phyloP scores from a whole-genome alignment of 2,113 vertebrate genomes.

The Eleginops maclovinus region DNA sequence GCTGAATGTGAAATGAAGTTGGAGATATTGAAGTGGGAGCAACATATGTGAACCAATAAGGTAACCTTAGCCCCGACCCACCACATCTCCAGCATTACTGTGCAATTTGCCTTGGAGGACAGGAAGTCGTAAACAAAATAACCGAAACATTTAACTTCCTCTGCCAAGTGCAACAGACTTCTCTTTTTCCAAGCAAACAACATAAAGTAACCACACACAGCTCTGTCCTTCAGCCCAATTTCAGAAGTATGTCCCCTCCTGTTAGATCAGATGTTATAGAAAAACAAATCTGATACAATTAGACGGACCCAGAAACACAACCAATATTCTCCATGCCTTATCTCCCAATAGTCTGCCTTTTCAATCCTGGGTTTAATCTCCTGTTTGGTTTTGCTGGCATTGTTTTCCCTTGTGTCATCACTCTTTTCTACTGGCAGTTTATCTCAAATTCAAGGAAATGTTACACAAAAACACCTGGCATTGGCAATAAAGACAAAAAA shows the following conservation, averaged over 20 bases:
- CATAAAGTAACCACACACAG: slow-evolving; percentile 37
- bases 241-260: slow-evolving; percentile 11
- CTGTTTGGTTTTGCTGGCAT: slow-evolving; percentile 67
- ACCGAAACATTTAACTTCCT: slow-evolving; percentile 24
- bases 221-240: slow-evolving; percentile 29
- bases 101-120: slow-evolving; percentile 52
- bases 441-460: slow-evolving; percentile 64
- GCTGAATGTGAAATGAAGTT: slow-evolving; percentile 22
- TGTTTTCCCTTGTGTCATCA: slow-evolving; percentile 61
- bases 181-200: slow-evolving; percentile 34
- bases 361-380: slow-evolving; percentile 73
- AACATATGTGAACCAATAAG: slow-evolving; percentile 6
- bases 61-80: neutral
- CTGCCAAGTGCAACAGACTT: slow-evolving; percentile 40
- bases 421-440: slow-evolving; percentile 48
- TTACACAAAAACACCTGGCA: slow-evolving; percentile 35
- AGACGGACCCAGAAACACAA: slow-evolving; percentile 45
- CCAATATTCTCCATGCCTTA: slow-evolving; percentile 57
- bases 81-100: slow-evolving; percentile 18
- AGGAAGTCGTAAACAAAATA: slow-evolving; percentile 72
- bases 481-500: slow-evolving; percentile 1
- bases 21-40: slow-evolving; percentile 1
- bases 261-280: slow-evolving; percentile 34
- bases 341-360: slow-evolving; percentile 59
- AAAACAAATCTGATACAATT: slow-evolving; percentile 74